phyloP scores from a whole-genome alignment of 1,140 invertebrate species.

The Drosophila pallidifrons region DNA sequence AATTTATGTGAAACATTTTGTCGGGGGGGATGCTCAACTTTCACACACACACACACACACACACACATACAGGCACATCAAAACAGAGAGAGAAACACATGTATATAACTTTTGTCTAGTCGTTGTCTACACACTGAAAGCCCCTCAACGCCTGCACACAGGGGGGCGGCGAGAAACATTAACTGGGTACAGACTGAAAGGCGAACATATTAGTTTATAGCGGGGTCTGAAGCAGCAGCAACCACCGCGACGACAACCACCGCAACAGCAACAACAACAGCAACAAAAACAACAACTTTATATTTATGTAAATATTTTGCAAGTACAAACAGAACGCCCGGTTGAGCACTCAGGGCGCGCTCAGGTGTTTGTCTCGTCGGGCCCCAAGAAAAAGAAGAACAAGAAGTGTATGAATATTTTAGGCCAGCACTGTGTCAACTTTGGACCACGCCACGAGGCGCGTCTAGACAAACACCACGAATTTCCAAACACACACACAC shows the following conservation, averaged over 20 bases:
- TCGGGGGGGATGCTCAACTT: not conserved
- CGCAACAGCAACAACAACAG: constrained; percentile 26
- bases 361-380: constrained; percentile 42
- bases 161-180: not conserved
- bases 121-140: constrained; percentile 54
- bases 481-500: constrained; percentile 4
- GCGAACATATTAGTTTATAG: constrained; percentile 25
- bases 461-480: constrained; percentile 44
- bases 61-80: not conserved
- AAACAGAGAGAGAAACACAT: too few relatives aligned
- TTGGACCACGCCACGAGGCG: constrained; percentile 7
- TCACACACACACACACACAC: constrained; percentile 5
- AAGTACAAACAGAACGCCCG: constrained; percentile 39
- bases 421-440: constrained; percentile 45
- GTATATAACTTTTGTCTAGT: constrained; percentile 55
- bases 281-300: constrained; percentile 47
- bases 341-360: constrained; percentile 23
- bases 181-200: constrained; percentile 30
- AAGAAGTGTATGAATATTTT: constrained; percentile 66
- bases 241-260: constrained; percentile 29
- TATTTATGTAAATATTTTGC: constrained; percentile 73
- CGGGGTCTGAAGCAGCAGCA: constrained; percentile 22
- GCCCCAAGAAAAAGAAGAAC: constrained; percentile 1
- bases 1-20: constrained; percentile 24
- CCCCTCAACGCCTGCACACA: not conserved